phyloP scores from a whole-genome alignment of 2,113 vertebrate genomes.

The Geococcyx californianus region DNA sequence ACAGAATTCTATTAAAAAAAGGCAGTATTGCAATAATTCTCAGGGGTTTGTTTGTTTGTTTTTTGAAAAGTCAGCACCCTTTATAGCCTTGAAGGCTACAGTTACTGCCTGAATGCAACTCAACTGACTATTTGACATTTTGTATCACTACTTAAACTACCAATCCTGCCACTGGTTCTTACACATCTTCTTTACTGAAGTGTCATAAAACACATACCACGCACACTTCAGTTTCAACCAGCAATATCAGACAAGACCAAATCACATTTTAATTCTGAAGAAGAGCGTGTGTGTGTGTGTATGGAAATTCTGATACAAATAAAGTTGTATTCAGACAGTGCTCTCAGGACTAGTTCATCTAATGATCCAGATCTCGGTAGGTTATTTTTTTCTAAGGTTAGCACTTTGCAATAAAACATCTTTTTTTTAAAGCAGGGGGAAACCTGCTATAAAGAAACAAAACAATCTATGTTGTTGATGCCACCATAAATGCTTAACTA shows the following conservation, averaged over 20 bases:
- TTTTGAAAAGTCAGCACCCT: background rate
- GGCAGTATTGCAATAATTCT: background rate
- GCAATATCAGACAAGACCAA: background rate
- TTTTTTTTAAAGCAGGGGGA: accelerated
- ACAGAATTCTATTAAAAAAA: background rate
- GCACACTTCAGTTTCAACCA: background rate
- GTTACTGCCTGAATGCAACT: background rate
- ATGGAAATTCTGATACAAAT: background rate
- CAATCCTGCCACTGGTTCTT: background rate
- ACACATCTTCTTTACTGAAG: background rate
- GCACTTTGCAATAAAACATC: background rate
- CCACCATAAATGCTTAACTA: background rate
- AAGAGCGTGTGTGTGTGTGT: background rate
- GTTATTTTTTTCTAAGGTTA: background rate
- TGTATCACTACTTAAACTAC: background rate
- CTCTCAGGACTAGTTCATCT: background rate
- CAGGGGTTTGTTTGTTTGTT: background rate
- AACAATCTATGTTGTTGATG: background rate
- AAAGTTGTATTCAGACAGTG: background rate
- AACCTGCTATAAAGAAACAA: background rate
- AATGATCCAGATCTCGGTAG: background rate
- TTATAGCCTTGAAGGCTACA: background rate
- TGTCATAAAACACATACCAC: no score
- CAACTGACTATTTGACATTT: background rate
- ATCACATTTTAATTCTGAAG: background rate